Conservation (phyloP, 1,140 invertebrate species). For the Cotesia vestalis region DNA sequence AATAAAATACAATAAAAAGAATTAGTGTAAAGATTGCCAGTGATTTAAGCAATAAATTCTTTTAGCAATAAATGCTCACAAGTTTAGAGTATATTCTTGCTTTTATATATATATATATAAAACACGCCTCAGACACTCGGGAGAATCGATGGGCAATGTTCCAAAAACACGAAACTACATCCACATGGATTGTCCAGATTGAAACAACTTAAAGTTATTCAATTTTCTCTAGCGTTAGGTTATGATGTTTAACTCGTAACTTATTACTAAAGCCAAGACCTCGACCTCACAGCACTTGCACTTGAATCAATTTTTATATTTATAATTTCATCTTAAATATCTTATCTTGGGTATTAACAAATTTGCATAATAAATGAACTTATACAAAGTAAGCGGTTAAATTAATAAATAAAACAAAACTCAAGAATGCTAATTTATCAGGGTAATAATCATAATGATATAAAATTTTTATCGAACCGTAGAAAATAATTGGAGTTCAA, state of each 20-base stretch:
- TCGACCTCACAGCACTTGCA: constrained; percentile 28
- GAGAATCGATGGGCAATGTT: constrained; percentile 16
- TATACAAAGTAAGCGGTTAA: neutral
- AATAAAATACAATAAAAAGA: neutral
- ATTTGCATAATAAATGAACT: neutral
- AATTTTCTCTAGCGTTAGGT: constrained; percentile 1
- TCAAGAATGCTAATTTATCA: neutral
- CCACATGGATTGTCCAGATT: constrained; percentile 10
- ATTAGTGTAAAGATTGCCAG: neutral
- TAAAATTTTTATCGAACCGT: too few relatives aligned
- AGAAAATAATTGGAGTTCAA: too few relatives aligned
- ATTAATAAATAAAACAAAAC: neutral
- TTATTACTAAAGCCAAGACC: constrained; percentile 20
- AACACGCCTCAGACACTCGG: neutral
- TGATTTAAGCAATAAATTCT: too few relatives aligned
- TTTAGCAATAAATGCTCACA: neutral
- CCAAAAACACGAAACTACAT: constrained; percentile 31
- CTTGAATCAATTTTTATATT: constrained; percentile 18
- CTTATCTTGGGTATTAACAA: neutral
- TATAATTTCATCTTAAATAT: constrained; percentile 6
- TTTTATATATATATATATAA: constrained; percentile 4
- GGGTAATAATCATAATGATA: neutral
- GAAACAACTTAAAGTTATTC: constrained; percentile 19
- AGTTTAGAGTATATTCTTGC: too few relatives aligned
- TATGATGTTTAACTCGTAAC: constrained; percentile 8